These are phyloP conservation scores for Leuctra nigra DNA, from an alignment of 2,888 invertebrate species.

Conservation along the genomic window DNA sequence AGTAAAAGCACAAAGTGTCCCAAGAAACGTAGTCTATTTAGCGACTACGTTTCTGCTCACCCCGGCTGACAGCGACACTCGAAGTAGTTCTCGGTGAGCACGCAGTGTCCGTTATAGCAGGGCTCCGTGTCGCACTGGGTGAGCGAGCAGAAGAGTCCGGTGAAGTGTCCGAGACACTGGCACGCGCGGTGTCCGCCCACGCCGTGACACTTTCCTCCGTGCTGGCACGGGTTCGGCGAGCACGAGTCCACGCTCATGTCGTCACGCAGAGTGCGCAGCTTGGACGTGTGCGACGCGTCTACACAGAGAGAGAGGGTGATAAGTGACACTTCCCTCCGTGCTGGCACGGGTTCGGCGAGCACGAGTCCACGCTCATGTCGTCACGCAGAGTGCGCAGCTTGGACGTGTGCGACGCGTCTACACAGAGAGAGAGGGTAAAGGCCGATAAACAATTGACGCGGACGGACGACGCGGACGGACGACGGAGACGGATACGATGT, in stretches of 20 bases:
- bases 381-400: too few species aligned
- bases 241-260: constrained; percentile 59
- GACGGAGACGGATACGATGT: too few species aligned
- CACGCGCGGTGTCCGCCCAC: constrained; percentile 53
- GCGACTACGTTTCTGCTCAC: background rate
- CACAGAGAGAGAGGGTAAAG: too few species aligned
- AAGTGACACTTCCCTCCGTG: constrained; percentile 67
- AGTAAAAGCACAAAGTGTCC: too few species aligned
- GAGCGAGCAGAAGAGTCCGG: constrained; percentile 69
- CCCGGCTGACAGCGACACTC: constrained; percentile 61
- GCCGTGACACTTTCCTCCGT: constrained; percentile 59
- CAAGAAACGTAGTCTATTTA: too few species aligned
- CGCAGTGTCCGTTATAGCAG: constrained; percentile 59
- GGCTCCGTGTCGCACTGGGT: constrained; percentile 68
- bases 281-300: constrained; percentile 58
- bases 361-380: constrained; percentile 56
- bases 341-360: constrained; percentile 65
- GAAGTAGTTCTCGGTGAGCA: constrained; percentile 45
- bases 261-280: too few species aligned
- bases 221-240: constrained; percentile 64
- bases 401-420: constrained; percentile 56
- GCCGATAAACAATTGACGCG: too few species aligned
- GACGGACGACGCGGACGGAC: too few species aligned
- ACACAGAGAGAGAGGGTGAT: too few species aligned
- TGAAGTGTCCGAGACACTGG: constrained; percentile 37